Evolutionary conservation across 1,140 invertebrate species (phyloP).

Genomic region (Coptotermes formosanus): DNA sequence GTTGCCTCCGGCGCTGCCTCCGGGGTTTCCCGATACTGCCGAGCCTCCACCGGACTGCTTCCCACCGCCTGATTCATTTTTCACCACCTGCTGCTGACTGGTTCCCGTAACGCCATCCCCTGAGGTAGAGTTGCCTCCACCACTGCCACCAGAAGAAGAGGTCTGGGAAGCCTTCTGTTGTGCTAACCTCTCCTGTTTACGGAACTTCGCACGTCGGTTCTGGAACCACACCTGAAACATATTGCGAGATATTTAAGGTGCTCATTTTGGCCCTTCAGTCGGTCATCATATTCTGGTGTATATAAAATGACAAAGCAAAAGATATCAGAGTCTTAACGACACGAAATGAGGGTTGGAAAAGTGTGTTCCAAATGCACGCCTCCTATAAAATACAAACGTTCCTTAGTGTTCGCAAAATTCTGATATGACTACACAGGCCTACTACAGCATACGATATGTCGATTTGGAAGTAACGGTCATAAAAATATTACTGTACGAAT

Average conservation of each 20-base stretch:
- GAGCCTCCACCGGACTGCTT: conserved; percentile 32
- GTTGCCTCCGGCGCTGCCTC: neutral
- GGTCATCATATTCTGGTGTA: neutral
- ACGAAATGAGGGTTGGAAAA: too few species aligned
- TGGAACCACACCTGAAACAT: conserved; percentile 88
- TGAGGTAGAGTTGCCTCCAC: conserved; percentile 35
- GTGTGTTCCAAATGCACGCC: too few species aligned
- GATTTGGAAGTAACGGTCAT: too few species aligned
- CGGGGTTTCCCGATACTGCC: neutral
- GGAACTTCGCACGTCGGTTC: conserved; percentile 86
- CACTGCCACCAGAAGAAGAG: conserved; percentile 26
- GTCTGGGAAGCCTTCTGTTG: conserved; percentile 66
- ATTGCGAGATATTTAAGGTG: conserved; percentile 35
- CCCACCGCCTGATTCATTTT: conserved; percentile 31
- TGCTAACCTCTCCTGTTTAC: conserved; percentile 85
- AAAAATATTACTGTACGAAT: too few species aligned
- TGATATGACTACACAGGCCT: too few species aligned
- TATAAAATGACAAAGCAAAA: too few species aligned
- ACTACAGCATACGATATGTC: too few species aligned
- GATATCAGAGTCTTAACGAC: too few species aligned
- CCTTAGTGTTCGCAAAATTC: too few species aligned
- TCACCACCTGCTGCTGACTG: conserved; percentile 18
- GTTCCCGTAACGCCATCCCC: conserved; percentile 28
- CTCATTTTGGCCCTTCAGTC: neutral
- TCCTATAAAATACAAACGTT: too few species aligned